A percentile compares a stretch with the other conserved stretches of the same genome.
These are phyloP conservation scores for Siniperca knerii DNA, from an alignment of 2,113 vertebrate genomes.

Conservation along the genomic window DNA sequence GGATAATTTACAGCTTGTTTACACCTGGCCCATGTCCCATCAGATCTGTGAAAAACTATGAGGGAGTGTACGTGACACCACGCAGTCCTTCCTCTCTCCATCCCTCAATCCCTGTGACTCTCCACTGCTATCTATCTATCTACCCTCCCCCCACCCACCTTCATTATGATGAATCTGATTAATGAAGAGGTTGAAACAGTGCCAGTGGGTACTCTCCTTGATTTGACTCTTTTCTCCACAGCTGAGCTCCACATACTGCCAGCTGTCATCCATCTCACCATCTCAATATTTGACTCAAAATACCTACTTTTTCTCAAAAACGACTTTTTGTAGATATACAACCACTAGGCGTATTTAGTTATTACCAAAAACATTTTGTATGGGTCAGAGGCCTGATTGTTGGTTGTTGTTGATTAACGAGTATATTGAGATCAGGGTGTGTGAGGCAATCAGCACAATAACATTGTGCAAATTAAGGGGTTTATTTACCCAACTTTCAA, in stretches of 20 bases:
- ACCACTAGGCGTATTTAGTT: not conserved
- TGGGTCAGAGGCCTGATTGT: not conserved
- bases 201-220: conserved; percentile 76
- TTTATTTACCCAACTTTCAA: not conserved
- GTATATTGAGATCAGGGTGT: not conserved
- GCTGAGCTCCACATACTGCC: conserved; percentile 59
- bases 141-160: not conserved
- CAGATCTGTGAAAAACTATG: conserved; percentile 11
- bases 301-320: not conserved
- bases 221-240: conserved; percentile 66
- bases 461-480: not conserved
- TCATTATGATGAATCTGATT: conserved; percentile 69
- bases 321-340: not conserved
- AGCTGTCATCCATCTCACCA: conserved; percentile 37
- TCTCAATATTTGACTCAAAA: conserved; percentile 49
- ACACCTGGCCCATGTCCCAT: conserved; percentile 2
- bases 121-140: not conserved
- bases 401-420: not conserved
- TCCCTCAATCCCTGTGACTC: not conserved
- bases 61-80: conserved; percentile 4
- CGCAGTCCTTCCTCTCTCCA: not conserved
- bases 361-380: not conserved
- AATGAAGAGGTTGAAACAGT: conserved; percentile 73
- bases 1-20: conserved; percentile 66
- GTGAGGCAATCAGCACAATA: not conserved